phyloP scores from a whole-genome alignment of 2,888 invertebrate species.

The Nasonia oneida region DNA sequence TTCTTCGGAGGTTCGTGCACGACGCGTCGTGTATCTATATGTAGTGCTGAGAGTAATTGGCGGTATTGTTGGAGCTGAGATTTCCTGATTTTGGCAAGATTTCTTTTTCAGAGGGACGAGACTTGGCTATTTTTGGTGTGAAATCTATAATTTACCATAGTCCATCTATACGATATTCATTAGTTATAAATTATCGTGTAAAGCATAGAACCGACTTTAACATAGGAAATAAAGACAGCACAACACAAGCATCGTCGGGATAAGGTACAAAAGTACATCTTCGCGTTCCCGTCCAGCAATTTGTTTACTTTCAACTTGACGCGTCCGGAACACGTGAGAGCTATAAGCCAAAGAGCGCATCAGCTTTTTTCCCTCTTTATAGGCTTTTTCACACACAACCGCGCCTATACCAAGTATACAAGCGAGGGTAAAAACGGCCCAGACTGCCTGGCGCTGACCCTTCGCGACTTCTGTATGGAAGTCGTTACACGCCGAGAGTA shows the following conservation, averaged over 20 bases:
- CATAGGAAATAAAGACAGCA: too few relatives aligned
- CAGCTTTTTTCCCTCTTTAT: neutral
- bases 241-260: too few relatives aligned
- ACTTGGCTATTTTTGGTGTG: neutral
- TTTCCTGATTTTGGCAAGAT: too few relatives aligned
- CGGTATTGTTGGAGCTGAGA: neutral
- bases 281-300: conserved; percentile 57
- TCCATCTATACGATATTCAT: too few relatives aligned
- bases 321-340: conserved; percentile 63
- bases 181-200: too few relatives aligned
- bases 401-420: neutral
- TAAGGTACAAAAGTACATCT: neutral
- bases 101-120: too few relatives aligned
- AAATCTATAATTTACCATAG: too few relatives aligned
- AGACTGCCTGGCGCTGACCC: conserved; percentile 73
- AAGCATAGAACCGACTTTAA: neutral
- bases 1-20: neutral
- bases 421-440: conserved; percentile 29
- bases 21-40: neutral
- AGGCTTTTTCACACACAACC: conserved; percentile 13
- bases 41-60: neutral
- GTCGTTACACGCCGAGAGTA: conserved; percentile 22
- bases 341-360: conserved; percentile 60
- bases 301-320: conserved; percentile 75
- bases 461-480: conserved; percentile 38